Evolutionary conservation across 2,888 invertebrate genomes (phyloP).

Genomic region (Himalopsyche tibetana): DNA sequence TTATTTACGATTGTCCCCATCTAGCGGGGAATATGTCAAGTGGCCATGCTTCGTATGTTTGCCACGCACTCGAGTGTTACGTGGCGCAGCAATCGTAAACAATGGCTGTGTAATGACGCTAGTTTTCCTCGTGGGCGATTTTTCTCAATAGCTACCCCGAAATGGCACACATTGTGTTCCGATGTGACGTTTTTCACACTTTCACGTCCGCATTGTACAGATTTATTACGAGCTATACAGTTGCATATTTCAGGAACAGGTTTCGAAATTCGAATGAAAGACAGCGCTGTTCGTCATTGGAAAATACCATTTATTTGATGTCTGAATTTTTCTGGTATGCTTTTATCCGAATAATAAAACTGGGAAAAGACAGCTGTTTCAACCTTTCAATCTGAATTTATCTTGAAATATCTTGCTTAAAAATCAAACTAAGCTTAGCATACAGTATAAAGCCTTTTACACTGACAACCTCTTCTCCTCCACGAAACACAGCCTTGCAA

Average conservation of each 20-base stretch:
- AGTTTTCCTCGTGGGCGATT: background rate
- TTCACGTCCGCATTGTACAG: too few species aligned
- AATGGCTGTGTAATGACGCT: background rate
- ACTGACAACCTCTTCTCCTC: too few species aligned
- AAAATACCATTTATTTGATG: too few species aligned
- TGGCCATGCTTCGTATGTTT: background rate
- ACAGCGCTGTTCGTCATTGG: background rate
- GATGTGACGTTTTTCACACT: background rate
- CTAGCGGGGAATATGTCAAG: background rate
- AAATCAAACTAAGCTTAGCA: too few species aligned
- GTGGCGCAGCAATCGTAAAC: background rate
- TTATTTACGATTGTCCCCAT: background rate
- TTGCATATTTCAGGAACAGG: background rate
- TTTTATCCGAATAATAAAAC: too few species aligned
- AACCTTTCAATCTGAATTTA: too few species aligned
- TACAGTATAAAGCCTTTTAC: too few species aligned
- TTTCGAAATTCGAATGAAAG: background rate
- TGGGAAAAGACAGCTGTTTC: too few species aligned
- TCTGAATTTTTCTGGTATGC: too few species aligned
- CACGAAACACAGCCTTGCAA: too few species aligned
- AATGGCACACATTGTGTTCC: background rate
- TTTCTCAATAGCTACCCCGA: background rate
- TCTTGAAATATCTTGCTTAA: too few species aligned
- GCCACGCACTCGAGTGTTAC: background rate
- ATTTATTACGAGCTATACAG: background rate